phyloP scores from a whole-genome alignment of 92 coral and sea anemone species.

The Chrysogorgia sp. region DNA sequence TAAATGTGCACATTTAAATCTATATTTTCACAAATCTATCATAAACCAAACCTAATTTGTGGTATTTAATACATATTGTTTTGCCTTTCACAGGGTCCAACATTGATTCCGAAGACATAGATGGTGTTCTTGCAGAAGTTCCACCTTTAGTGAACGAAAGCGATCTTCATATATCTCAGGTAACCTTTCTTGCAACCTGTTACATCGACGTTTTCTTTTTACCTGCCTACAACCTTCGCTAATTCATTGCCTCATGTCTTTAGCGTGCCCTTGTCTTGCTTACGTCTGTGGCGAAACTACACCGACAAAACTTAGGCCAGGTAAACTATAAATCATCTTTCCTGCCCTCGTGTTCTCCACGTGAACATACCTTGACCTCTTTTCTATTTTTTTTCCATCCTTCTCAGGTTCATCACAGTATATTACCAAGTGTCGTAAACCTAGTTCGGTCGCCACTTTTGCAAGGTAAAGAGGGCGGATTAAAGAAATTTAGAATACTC shows the following conservation, averaged over 20 bases:
- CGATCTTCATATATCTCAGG: constrained; percentile 98
- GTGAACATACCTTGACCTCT: too few species aligned
- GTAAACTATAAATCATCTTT: constrained; percentile 36
- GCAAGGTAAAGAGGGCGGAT: constrained; percentile 96
- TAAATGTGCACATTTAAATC: too few species aligned
- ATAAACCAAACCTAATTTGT: not conserved
- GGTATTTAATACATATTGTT: not conserved
- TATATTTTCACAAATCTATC: too few species aligned
- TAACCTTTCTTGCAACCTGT: constrained; percentile 4
- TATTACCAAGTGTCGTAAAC: constrained; percentile 86
- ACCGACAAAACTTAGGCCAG: constrained; percentile 87
- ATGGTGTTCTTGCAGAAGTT: constrained; percentile 82
- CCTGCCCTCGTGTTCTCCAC: not conserved
- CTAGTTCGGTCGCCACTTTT: constrained; percentile 90
- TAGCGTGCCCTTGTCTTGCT: constrained; percentile 84
- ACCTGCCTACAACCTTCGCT: not conserved
- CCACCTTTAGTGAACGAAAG: constrained; percentile 94
- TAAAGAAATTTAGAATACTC: too few species aligned
- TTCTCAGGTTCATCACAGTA: constrained; percentile 75
- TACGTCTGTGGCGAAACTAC: constrained; percentile 92
- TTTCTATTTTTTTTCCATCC: not conserved
- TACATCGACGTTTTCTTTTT: not conserved
- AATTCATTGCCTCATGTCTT: not conserved
- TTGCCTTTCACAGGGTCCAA: constrained; percentile 19
- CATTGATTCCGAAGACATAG: constrained; percentile 59